phyloP scores from a whole-genome alignment of 2,797 vertebrate genomes.

The Spinus olivaceus region DNA sequence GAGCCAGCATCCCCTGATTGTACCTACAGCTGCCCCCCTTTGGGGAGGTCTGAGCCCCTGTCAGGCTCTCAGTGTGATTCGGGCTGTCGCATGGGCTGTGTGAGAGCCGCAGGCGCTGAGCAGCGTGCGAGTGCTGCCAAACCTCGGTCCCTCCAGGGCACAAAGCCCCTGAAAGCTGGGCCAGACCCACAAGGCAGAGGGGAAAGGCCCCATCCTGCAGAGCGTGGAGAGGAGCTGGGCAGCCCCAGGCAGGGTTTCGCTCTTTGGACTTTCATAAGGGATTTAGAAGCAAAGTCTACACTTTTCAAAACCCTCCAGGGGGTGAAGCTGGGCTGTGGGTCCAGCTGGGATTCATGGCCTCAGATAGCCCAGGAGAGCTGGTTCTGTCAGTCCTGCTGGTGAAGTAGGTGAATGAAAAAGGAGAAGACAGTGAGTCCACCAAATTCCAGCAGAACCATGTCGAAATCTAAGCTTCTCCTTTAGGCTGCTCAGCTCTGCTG shows the following conservation, averaged over 20 bases:
- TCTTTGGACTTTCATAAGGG: neutral
- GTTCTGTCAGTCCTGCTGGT: neutral
- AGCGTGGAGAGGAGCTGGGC: neutral
- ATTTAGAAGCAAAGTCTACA: neutral
- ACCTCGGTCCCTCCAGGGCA: accelerated
- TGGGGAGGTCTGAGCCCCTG: neutral
- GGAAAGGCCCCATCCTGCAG: accelerated
- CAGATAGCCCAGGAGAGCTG: neutral
- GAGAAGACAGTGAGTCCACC: neutral
- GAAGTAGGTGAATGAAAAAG: neutral
- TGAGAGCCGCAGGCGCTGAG: accelerated
- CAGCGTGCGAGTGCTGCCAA: accelerated
- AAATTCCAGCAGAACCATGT: neutral
- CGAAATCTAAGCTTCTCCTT: neutral
- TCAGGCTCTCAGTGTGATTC: neutral
- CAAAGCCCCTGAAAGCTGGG: neutral
- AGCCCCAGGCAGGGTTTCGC: accelerated
- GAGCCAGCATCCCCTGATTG: neutral
- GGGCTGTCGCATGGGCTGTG: accelerated
- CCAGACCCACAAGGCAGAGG: accelerated
- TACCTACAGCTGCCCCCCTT: neutral
- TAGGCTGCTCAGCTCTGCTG: neutral
- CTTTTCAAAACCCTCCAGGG: neutral
- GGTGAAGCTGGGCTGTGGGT: neutral
- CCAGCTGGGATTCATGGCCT: neutral